Conservation (phyloP, 1,140 invertebrate genomes). For the Lepidurus packardi region DNA sequence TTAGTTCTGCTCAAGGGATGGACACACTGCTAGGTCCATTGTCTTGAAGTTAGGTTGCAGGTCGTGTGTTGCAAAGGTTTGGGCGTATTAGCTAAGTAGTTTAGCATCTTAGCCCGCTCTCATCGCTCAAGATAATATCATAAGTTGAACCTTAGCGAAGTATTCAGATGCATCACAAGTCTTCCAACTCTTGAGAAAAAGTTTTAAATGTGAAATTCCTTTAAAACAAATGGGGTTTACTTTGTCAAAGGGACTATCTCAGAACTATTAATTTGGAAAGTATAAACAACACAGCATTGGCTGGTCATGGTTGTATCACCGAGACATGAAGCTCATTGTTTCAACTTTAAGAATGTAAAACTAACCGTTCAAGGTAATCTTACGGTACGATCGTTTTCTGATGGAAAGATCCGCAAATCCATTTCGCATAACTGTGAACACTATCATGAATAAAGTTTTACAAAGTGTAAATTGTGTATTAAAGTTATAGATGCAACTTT, state of each 20-base stretch:
- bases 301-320: too few species aligned
- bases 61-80: background rate
- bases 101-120: background rate
- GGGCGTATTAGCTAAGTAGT: background rate
- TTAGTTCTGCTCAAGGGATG: too few species aligned
- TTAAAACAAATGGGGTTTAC: background rate
- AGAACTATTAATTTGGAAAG: background rate
- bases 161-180: background rate
- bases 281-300: background rate
- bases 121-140: conserved; percentile 15
- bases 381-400: too few species aligned
- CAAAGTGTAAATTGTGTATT: too few species aligned
- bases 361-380: too few species aligned
- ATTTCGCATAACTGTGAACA: too few species aligned
- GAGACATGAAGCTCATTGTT: too few species aligned
- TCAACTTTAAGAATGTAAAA: too few species aligned
- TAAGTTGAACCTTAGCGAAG: background rate
- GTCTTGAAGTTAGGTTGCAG: background rate
- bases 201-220: background rate
- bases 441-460: too few species aligned
- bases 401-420: too few species aligned
- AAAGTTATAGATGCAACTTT: too few species aligned
- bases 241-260: background rate
- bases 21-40: background rate
- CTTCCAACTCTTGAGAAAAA: background rate